Evolutionary conservation across 2,113 vertebrate genomes (phyloP).

Genomic region (Carollia perspicillata): DNA sequence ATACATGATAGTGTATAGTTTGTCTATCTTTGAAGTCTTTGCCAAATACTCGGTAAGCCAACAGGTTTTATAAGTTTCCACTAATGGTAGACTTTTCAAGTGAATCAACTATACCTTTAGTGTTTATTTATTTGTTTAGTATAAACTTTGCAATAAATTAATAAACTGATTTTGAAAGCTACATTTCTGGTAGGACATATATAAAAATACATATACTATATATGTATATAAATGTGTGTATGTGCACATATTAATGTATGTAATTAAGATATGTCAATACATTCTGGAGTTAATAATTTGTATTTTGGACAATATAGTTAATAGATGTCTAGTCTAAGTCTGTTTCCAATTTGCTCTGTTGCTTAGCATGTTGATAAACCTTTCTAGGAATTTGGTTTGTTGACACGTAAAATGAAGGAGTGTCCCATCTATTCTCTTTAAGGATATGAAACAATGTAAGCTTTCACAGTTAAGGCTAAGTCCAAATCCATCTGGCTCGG

Average conservation of each 20-base stretch:
- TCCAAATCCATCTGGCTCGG: neutral
- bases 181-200: neutral
- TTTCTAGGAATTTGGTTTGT: neutral
- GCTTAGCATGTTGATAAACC: neutral
- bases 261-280: neutral
- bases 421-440: neutral
- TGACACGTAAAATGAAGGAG: neutral
- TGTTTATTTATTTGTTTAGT: neutral
- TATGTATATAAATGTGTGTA: neutral
- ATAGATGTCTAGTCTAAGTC: neutral
- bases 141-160: constrained; percentile 11
- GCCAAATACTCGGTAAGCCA: constrained; percentile 12
- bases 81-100: neutral
- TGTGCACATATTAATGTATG: neutral
- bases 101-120: neutral
- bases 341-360: neutral
- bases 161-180: neutral
- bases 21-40: constrained; percentile 44
- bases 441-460: neutral
- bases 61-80: constrained; percentile 21
- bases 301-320: neutral
- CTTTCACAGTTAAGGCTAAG: neutral
- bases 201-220: neutral
- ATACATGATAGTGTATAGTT: neutral
- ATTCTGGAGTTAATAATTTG: neutral